Evolutionary conservation across 2,888 invertebrate species (phyloP), one percentile per base, ranked within the genome.

Genomic region (Pseudococcus viburni): DNA sequence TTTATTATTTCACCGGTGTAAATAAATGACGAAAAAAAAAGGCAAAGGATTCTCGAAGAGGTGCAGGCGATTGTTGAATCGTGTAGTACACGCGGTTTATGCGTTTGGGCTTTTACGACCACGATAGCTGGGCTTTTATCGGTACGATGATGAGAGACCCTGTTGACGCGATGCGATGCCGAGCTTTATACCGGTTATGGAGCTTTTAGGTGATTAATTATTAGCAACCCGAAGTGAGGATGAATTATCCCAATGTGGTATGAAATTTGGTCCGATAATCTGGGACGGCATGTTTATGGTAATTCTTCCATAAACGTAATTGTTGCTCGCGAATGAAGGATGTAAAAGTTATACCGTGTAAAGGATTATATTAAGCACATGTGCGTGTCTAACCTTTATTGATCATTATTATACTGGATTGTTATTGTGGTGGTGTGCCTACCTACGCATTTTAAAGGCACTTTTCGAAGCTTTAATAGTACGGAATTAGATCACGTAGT

Each of bases 151-250:
- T 33, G 19, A 59, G 19, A 19, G 6, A 33, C 5, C 59, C 19
- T 19, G 59, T 59, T 73, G 33, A 73, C 1, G 15, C 68, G 68
- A 33, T 68, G 22, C 26, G 26, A 33, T 33, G 1, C 26, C 26
- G 26, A 33, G 26, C 26, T 33, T 33, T 59, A 59, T 59, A 19
- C 5, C 59, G 9, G 59, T 19, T 59, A 55, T 59, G 59, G 19
- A 59, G 68, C 68, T 73, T 73, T 73, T 33, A 73, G 33, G 33
- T 73, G 33, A 73, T 73, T 73, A 73, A 73, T 73, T 73, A 73
- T 73, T 73, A 22, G 19, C 64, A 26, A 12, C 33, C 33, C 26
- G 68, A 59, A 19, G 59, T 15, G 68, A 73, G 68, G 33, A 12
- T 8, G 19, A 59, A 59, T 59, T 59, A 59, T 59, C 19, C 6